These are phyloP conservation scores for Battus philenor DNA, from an alignment of 1,140 invertebrate genomes.

Conservation along the genomic window DNA sequence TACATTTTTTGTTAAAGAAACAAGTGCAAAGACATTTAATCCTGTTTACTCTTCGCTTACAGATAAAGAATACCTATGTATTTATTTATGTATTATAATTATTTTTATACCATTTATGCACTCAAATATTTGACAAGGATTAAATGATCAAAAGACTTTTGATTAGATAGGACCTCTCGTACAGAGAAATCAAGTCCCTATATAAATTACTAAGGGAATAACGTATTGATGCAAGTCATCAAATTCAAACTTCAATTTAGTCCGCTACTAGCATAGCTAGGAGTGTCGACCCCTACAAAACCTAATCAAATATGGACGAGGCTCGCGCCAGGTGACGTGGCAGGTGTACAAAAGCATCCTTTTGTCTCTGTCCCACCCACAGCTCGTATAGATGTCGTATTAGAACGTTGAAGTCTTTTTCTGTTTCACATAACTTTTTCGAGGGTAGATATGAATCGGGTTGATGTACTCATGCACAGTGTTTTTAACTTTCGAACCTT, in stretches of 20 bases:
- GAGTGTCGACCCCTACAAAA: slow-evolving; percentile 53
- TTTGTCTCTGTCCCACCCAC: slow-evolving; percentile 41
- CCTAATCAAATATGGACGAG: slow-evolving; percentile 68
- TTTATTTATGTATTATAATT: too few relatives aligned
- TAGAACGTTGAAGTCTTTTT: slow-evolving; percentile 51
- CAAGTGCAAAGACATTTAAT: too few relatives aligned
- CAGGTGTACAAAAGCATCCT: slow-evolving; percentile 55
- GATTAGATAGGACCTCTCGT: too few relatives aligned
- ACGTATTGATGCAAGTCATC: slow-evolving; percentile 16
- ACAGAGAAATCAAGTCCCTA: too few relatives aligned
- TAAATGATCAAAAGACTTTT: too few relatives aligned
- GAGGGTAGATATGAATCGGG: slow-evolving; percentile 51
- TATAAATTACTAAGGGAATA: neutral
- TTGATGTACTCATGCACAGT: slow-evolving; percentile 39
- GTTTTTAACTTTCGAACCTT: slow-evolving; percentile 57
- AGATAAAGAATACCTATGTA: too few relatives aligned
- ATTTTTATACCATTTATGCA: too few relatives aligned
- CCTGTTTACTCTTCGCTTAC: too few relatives aligned
- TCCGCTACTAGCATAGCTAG: slow-evolving; percentile 44
- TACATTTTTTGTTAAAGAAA: too few relatives aligned
- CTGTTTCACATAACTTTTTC: slow-evolving; percentile 51
- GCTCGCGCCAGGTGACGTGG: slow-evolving; percentile 57
- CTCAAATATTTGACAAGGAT: too few relatives aligned
- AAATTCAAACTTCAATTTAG: slow-evolving; percentile 28
- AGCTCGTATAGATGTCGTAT: slow-evolving; percentile 22